Percentiles rank a stretch among this genome's conserved stretches.
phyloP scores from a whole-genome alignment of 2,888 invertebrate genomes.

The Drosophila monieri region DNA sequence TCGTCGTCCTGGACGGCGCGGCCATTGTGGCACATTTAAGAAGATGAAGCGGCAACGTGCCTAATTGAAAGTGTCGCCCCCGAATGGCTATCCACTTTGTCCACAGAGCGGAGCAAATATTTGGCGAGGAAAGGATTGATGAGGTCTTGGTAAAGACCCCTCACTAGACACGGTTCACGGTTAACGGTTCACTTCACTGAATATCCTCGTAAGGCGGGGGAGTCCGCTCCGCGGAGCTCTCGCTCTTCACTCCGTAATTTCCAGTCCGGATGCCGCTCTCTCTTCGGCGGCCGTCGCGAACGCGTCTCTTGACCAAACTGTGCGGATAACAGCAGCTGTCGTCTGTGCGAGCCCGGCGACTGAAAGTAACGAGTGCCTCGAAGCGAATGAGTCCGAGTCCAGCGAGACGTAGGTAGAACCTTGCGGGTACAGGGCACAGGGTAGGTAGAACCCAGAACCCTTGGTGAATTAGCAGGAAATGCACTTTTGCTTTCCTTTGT shows the following conservation, averaged over 20 bases:
- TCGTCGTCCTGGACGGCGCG: conserved; percentile 70
- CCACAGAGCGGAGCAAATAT: conserved; percentile 68
- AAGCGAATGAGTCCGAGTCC: conserved; percentile 13
- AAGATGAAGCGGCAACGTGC: conserved; percentile 68
- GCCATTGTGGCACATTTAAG: conserved; percentile 80
- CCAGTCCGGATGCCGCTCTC: conserved; percentile 14
- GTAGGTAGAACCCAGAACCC: conserved; percentile 30
- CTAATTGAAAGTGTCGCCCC: conserved; percentile 66
- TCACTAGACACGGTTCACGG: conserved; percentile 18
- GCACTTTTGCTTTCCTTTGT: conserved; percentile 56
- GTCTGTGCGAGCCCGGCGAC: neutral
- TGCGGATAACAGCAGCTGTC: conserved; percentile 17
- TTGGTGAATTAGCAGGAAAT: conserved; percentile 60
- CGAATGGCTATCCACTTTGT: conserved; percentile 76
- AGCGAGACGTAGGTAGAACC: conserved; percentile 30
- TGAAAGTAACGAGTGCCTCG: conserved; percentile 12
- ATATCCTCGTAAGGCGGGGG: conserved; percentile 30
- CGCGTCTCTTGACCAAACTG: conserved; percentile 40
- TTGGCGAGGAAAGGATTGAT: conserved; percentile 68
- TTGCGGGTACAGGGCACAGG: conserved; percentile 24
- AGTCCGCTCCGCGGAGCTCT: conserved; percentile 16
- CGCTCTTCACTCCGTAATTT: conserved; percentile 14
- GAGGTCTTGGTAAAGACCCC: conserved; percentile 9
- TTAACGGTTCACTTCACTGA: conserved; percentile 36
- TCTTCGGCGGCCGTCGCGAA: conserved; percentile 32